Conservation (phyloP, 2,113 vertebrate species). For the Menidia beryllina region DNA sequence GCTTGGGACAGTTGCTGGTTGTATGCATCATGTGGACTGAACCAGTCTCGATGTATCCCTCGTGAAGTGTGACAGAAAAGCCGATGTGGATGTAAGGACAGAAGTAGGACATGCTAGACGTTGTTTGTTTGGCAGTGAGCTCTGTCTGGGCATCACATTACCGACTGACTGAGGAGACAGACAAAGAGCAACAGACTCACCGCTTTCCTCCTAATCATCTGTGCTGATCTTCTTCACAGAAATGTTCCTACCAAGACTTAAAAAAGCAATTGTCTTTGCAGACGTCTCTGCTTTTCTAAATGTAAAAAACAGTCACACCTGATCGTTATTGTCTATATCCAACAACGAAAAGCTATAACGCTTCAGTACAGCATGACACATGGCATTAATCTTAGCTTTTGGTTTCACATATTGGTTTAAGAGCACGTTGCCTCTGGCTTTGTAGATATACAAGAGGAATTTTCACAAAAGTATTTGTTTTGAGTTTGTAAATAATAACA, state of each 20-base stretch:
- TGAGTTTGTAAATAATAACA: slow-evolving; percentile 23
- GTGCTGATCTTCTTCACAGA: neutral
- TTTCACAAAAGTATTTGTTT: slow-evolving; percentile 25
- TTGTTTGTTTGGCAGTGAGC: slow-evolving; percentile 17
- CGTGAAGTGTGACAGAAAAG: slow-evolving; percentile 21
- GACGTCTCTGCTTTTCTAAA: neutral
- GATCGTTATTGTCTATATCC: neutral
- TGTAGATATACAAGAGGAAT: slow-evolving; percentile 4
- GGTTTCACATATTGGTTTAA: slow-evolving; percentile 4
- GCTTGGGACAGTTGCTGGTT: slow-evolving; percentile 47
- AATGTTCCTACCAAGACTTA: neutral
- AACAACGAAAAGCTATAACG: neutral
- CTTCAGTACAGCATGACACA: neutral
- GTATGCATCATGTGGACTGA: slow-evolving; percentile 24
- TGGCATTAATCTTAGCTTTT: neutral
- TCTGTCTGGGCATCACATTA: slow-evolving; percentile 36
- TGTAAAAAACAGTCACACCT: too few relatives aligned
- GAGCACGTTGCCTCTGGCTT: neutral
- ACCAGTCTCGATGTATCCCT: slow-evolving; percentile 17
- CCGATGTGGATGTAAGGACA: slow-evolving; percentile 14
- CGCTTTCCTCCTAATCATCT: neutral
- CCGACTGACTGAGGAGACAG: slow-evolving; percentile 14
- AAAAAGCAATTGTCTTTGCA: neutral
- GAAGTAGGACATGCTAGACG: slow-evolving; percentile 15
- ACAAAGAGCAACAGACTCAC: neutral